phyloP scores from a whole-genome alignment of 2,888 invertebrate species.

The Thumatha senex region DNA sequence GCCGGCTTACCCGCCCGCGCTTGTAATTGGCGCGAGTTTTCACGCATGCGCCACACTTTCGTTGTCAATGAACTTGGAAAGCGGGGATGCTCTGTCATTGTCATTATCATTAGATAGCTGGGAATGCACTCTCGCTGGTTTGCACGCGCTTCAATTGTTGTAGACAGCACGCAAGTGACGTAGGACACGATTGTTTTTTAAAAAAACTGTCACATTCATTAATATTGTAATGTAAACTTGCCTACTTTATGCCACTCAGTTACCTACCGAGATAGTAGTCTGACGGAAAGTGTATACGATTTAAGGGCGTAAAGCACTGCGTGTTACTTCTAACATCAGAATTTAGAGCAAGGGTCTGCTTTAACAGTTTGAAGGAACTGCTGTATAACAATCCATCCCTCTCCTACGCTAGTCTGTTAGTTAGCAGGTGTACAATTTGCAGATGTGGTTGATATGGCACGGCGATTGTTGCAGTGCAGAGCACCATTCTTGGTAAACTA shows the following conservation, averaged over 20 bases:
- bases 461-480: no score
- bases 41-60: slow-evolving; percentile 79
- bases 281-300: no score
- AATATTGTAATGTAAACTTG: slow-evolving; percentile 28
- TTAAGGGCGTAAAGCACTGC: no score
- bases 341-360: no score
- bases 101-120: slow-evolving; percentile 74
- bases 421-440: no score
- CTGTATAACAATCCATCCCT: no score
- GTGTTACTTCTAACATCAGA: no score
- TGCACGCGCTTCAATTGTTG: slow-evolving; percentile 52
- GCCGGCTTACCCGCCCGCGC: slow-evolving; percentile 30
- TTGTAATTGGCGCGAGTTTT: slow-evolving; percentile 73
- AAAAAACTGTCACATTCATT: not conserved
- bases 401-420: no score
- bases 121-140: slow-evolving; percentile 80
- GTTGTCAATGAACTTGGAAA: slow-evolving; percentile 83
- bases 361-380: no score
- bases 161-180: slow-evolving; percentile 60
- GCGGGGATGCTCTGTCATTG: slow-evolving; percentile 79
- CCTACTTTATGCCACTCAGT: not conserved
- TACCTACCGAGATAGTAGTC: no score
- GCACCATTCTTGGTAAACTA: no score
- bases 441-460: no score
- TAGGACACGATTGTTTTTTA: slow-evolving; percentile 40